A percentile compares a stretch with the other conserved stretches of the same genome.
These are phyloP conservation scores for Liasis olivaceus DNA, from an alignment of 2,797 vertebrate genomes.

Conservation along the genomic window DNA sequence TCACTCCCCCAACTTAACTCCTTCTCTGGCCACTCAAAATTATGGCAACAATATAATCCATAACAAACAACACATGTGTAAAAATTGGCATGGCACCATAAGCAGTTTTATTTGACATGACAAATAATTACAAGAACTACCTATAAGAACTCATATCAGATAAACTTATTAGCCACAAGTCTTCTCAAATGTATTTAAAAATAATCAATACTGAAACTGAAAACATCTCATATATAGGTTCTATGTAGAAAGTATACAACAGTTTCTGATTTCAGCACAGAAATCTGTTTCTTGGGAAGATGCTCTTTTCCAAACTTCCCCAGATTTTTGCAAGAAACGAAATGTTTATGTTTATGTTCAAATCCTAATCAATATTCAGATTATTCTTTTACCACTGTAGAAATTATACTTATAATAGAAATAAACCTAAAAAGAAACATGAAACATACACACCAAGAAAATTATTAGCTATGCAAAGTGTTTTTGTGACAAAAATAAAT, in stretches of 20 bases:
- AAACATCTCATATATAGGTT: neutral
- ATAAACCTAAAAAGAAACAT: slow-evolving; percentile 6
- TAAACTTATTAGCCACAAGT: neutral
- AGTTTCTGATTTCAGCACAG: neutral
- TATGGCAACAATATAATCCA: neutral
- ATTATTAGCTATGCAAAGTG: slow-evolving; percentile 7
- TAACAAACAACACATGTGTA: neutral
- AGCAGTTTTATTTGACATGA: neutral
- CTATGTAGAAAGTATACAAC: neutral
- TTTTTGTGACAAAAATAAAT: slow-evolving; percentile 8
- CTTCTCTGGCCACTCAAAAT: neutral
- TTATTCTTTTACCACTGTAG: neutral
- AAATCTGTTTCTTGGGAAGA: neutral
- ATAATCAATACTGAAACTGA: neutral
- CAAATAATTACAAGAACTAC: neutral
- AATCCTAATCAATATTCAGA: neutral
- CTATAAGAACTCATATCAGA: neutral
- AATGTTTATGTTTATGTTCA: neutral
- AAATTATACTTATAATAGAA: neutral
- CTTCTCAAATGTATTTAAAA: neutral
- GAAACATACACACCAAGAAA: slow-evolving; percentile 35
- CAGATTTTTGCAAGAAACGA: neutral
- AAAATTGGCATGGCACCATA: neutral
- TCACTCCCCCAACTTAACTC: neutral
- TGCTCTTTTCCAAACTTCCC: neutral